Conservation (phyloP, 2,888 invertebrate genomes). For the Xanthorhoe spadicearia region DNA sequence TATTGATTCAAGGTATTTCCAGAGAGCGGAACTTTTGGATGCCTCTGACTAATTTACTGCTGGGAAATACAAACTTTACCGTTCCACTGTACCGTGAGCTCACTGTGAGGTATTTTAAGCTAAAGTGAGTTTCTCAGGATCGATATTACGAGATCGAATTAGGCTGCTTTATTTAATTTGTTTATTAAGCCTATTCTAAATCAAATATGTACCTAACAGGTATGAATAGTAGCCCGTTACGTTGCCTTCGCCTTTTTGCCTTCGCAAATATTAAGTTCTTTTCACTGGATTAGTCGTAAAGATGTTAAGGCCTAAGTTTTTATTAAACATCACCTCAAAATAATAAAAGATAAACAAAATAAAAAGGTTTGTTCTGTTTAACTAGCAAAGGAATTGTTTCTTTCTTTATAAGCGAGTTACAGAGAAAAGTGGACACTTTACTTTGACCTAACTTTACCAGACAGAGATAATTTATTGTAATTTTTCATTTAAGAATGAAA, state of each 20-base stretch:
- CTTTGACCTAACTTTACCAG: constrained; percentile 40
- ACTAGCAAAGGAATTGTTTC: constrained; percentile 42
- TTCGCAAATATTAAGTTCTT: background rate
- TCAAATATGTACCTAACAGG: too few species aligned
- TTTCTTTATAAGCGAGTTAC: constrained; percentile 32
- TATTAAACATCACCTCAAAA: background rate
- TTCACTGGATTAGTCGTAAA: too few species aligned
- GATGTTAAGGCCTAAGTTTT: too few species aligned
- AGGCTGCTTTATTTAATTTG: background rate
- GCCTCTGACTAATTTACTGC: constrained; percentile 39
- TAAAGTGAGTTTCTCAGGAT: background rate
- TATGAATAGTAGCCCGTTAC: too few species aligned
- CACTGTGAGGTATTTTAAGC: constrained; percentile 32
- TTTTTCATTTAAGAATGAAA: constrained; percentile 17
- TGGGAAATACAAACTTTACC: constrained; percentile 20
- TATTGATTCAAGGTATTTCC: constrained; percentile 65
- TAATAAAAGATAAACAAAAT: constrained; percentile 13
- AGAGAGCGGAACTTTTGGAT: constrained; percentile 41
- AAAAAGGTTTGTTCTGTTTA: constrained; percentile 45
- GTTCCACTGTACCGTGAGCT: constrained; percentile 11
- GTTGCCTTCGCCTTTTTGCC: too few species aligned
- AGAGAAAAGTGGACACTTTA: constrained; percentile 37
- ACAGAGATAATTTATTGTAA: constrained; percentile 49
- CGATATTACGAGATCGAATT: background rate
- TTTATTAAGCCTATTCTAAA: background rate